Conservation (phyloP, 2,113 vertebrate genomes). For the Onychostruthus taczanowskii region DNA sequence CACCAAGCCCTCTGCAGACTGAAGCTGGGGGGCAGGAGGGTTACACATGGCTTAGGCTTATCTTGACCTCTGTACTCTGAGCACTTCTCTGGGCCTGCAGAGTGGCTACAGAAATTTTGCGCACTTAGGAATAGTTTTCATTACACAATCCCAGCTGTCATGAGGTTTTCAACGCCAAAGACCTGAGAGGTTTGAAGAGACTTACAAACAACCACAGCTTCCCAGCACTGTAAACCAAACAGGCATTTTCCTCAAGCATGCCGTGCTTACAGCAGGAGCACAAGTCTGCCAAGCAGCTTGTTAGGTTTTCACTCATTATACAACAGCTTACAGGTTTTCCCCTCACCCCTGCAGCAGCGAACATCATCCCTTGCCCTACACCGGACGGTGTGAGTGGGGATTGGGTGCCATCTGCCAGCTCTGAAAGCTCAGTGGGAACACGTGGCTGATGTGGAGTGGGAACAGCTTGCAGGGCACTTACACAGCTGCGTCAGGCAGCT, state of each 20-base stretch:
- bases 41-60: not conserved
- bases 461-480: not conserved
- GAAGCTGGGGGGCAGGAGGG: not conserved
- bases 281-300: not conserved
- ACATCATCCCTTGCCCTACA: accelerated
- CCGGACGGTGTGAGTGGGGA: accelerated
- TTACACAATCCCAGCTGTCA: not conserved
- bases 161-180: not conserved
- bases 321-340: not conserved
- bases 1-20: not conserved
- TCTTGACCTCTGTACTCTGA: not conserved
- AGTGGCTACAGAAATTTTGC: not conserved
- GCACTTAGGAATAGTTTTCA: not conserved
- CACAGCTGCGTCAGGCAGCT: not conserved
- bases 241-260: not conserved
- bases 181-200: conserved; percentile 4
- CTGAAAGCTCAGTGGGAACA: not conserved
- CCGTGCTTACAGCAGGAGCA: not conserved
- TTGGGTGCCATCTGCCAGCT: not conserved
- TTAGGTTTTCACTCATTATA: not conserved
- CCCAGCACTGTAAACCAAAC: not conserved
- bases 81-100: not conserved
- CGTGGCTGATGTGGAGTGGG: not conserved
- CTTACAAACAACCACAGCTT: not conserved
- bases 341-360: conserved; percentile 1